Conservation (phyloP, 23 tunicate species). For the Halocynthia roretzi region DNA sequence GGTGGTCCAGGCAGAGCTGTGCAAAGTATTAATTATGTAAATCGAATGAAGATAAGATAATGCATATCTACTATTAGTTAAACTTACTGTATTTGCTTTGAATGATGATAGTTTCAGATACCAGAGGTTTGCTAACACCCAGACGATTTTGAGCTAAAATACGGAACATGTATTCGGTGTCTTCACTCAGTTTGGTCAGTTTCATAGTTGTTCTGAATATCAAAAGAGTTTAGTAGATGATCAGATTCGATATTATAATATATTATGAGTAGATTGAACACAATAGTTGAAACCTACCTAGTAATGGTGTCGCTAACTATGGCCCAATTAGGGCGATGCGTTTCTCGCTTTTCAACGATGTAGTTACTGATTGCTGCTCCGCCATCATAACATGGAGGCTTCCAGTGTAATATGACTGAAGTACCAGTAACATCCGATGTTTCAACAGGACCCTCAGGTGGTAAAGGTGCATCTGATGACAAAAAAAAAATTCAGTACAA, state of each 20-base stretch:
- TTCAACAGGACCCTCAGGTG: constrained; percentile 78
- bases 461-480: constrained; percentile 49
- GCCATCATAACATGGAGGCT: constrained; percentile 80
- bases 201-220: constrained; percentile 52
- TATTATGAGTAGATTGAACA: too few relatives aligned
- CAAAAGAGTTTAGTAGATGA: background rate
- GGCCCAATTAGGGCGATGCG: constrained; percentile 73
- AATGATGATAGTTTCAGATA: constrained; percentile 55
- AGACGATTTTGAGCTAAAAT: constrained; percentile 86
- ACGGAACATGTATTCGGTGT: constrained; percentile 80
- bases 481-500: background rate
- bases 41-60: background rate
- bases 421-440: constrained; percentile 47
- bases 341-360: constrained; percentile 91
- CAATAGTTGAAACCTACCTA: background rate
- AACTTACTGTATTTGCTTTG: constrained; percentile 50
- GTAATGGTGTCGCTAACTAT: constrained; percentile 74
- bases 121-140: constrained; percentile 77
- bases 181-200: constrained; percentile 62
- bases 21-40: constrained; percentile 7
- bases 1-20: constrained; percentile 47
- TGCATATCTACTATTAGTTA: background rate
- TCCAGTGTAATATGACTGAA: constrained; percentile 70
- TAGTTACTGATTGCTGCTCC: constrained; percentile 92
- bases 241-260: background rate